Conservation (phyloP, 2,888 invertebrate genomes). For the Blera fallax region DNA sequence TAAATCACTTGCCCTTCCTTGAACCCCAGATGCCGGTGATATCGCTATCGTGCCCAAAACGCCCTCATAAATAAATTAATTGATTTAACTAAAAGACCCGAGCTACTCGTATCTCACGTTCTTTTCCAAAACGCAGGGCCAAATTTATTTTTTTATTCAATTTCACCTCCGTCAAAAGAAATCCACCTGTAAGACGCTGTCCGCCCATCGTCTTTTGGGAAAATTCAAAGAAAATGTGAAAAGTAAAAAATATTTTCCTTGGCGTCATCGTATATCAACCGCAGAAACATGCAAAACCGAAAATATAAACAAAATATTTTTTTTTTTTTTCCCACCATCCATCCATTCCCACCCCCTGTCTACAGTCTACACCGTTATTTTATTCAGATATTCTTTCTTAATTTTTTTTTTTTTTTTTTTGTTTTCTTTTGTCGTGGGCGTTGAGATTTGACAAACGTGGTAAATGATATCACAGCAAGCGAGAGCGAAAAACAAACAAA, state of each 20-base stretch:
- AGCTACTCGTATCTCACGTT: not conserved
- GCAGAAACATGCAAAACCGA: not conserved
- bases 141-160: not conserved
- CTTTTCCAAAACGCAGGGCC: not conserved
- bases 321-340: not conserved
- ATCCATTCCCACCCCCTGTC: too few relatives aligned
- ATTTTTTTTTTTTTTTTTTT: not conserved
- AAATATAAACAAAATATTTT: slow-evolving; percentile 25
- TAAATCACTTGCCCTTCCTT: slow-evolving; percentile 15
- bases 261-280: slow-evolving; percentile 30
- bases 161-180: not conserved
- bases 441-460: slow-evolving; percentile 20
- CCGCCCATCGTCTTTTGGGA: not conserved
- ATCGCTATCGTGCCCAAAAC: not conserved
- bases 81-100: not conserved
- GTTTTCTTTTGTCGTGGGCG: not conserved
- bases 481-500: not conserved
- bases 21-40: not conserved
- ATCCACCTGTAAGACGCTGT: slow-evolving; percentile 33
- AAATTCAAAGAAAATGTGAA: slow-evolving; percentile 18
- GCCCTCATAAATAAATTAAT: slow-evolving; percentile 6
- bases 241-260: slow-evolving; percentile 25
- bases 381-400: not conserved
- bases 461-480: slow-evolving; percentile 1
- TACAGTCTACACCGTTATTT: not conserved